These are phyloP conservation scores for Icerya purchasi DNA, from an alignment of 2,888 invertebrate genomes.

Conservation along the genomic window DNA sequence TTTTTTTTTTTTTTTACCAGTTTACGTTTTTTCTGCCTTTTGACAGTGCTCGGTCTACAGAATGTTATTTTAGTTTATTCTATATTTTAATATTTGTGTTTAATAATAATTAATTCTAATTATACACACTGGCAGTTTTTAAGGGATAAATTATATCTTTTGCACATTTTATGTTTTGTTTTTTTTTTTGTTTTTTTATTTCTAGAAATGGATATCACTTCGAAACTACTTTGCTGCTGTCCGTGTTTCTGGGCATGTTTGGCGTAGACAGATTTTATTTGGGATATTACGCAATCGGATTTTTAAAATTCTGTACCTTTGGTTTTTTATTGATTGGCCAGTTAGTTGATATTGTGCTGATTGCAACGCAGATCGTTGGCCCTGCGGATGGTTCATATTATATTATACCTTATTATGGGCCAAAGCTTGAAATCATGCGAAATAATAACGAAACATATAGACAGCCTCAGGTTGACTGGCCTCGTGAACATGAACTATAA, in stretches of 20 bases:
- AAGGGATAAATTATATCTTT: neutral
- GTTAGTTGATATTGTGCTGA: slow-evolving; percentile 80
- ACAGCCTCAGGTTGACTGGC: slow-evolving; percentile 59
- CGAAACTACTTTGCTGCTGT: slow-evolving; percentile 74
- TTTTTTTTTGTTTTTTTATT: slow-evolving; percentile 18
- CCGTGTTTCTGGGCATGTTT: slow-evolving; percentile 94
- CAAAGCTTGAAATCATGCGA: slow-evolving; percentile 53
- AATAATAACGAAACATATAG: slow-evolving; percentile 70
- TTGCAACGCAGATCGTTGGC: slow-evolving; percentile 80
- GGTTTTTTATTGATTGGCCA: slow-evolving; percentile 94
- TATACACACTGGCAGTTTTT: no score
- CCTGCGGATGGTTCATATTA: slow-evolving; percentile 90
- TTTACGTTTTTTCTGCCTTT: no score
- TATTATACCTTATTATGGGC: slow-evolving; percentile 82
- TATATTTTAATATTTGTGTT: slow-evolving; percentile 2
- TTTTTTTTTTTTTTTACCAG: no score
- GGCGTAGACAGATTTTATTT: slow-evolving; percentile 92
- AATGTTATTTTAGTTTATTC: neutral
- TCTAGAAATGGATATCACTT: slow-evolving; percentile 80
- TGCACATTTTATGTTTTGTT: slow-evolving; percentile 8
- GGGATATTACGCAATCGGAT: slow-evolving; percentile 90
- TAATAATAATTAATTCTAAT: neutral
- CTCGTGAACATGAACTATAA: slow-evolving; percentile 13
- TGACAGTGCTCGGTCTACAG: no score
- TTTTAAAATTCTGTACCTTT: slow-evolving; percentile 82